phyloP scores from a whole-genome alignment of 1,140 invertebrate genomes.

The Aphaenogaster rudis region DNA sequence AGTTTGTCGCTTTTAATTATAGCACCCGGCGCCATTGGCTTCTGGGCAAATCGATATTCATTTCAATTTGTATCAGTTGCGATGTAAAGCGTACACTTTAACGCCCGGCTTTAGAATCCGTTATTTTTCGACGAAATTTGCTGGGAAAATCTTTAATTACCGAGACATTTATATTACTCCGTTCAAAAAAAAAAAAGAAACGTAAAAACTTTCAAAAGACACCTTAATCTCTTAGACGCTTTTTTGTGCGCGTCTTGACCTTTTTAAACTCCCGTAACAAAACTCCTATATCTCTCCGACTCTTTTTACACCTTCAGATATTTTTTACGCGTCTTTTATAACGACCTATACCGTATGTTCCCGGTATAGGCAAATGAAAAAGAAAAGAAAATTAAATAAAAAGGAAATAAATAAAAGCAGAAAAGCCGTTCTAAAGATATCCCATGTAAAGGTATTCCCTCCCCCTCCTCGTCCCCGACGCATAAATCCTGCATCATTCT shows the following conservation, averaged over 20 bases:
- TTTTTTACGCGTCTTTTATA: slow-evolving; percentile 24
- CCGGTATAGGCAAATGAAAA: neutral
- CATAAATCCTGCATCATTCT: neutral
- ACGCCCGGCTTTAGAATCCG: neutral
- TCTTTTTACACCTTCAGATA: neutral
- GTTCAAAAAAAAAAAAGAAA: neutral
- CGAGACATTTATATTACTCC: neutral
- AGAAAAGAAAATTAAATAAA: slow-evolving; percentile 20
- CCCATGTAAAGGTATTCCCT: slow-evolving; percentile 28
- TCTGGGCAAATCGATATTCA: neutral
- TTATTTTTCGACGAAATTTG: neutral
- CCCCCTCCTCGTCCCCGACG: neutral
- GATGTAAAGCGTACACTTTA: neutral
- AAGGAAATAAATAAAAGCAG: neutral
- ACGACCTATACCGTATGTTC: neutral
- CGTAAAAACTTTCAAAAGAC: neutral
- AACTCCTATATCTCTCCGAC: neutral
- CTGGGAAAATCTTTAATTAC: neutral
- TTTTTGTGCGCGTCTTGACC: slow-evolving; percentile 6
- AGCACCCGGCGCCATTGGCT: neutral
- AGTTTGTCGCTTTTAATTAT: slow-evolving; percentile 6
- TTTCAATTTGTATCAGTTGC: neutral
- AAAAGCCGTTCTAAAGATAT: slow-evolving; percentile 45
- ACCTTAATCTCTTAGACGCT: neutral
- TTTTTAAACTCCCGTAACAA: neutral